Conservation (phyloP, 2,113 vertebrate genomes). For the Mobula hypostoma region DNA sequence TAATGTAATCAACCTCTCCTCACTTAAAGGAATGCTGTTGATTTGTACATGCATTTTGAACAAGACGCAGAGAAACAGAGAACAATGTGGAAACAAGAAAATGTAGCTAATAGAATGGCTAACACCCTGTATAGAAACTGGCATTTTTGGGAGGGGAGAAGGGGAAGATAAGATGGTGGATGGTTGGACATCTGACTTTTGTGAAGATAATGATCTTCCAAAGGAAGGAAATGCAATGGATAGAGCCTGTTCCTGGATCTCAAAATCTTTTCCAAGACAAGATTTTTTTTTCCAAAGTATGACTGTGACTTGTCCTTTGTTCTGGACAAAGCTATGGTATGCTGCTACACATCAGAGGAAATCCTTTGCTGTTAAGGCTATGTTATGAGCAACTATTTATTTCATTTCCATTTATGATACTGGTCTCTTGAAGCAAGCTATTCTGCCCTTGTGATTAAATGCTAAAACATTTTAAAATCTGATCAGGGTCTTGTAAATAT, state of each 20-base stretch:
- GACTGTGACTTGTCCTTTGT: conserved; percentile 63
- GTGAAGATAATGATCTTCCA: conserved; percentile 24
- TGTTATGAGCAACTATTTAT: conserved; percentile 81
- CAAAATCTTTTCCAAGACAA: background rate
- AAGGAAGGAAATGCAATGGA: conserved; percentile 2
- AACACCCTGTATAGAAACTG: background rate
- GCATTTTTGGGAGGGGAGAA: background rate
- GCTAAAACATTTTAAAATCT: conserved; percentile 19
- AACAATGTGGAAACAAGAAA: background rate
- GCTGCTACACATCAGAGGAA: conserved; percentile 52
- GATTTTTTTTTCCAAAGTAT: conserved; percentile 39
- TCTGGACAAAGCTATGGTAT: conserved; percentile 70
- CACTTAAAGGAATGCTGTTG: conserved; percentile 12
- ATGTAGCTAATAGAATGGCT: background rate
- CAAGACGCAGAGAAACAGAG: background rate
- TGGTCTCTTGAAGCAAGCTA: conserved; percentile 74
- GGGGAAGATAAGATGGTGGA: background rate
- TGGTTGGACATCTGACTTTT: background rate
- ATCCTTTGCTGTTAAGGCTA: conserved; percentile 56
- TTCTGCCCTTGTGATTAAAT: conserved; percentile 74
- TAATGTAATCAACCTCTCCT: conserved; percentile 27
- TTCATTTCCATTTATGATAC: conserved; percentile 79
- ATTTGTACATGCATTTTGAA: background rate
- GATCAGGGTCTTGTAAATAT: background rate
- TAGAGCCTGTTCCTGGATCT: background rate